A percentile compares a stretch with the other conserved stretches of the same genome.
phyloP scores from a whole-genome alignment of 2,888 invertebrate species.

The Aporophyla nigra region DNA sequence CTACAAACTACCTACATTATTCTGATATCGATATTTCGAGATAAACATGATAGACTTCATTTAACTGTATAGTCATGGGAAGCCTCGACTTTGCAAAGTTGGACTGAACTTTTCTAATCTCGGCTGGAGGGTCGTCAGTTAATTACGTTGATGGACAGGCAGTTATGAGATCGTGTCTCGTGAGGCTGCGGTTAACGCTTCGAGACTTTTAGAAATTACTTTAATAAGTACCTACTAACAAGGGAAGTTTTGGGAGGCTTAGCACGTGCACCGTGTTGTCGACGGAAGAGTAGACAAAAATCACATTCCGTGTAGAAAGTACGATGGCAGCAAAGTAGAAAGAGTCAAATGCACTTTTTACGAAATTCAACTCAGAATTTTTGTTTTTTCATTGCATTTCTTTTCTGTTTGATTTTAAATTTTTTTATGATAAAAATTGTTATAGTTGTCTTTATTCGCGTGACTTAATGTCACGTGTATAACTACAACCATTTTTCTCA shows the following conservation, averaged over 20 bases:
- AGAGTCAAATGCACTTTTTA: too few relatives aligned
- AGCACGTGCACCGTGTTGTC: too few relatives aligned
- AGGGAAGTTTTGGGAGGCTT: conserved; percentile 26
- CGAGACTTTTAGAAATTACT: conserved; percentile 35
- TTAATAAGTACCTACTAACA: conserved; percentile 21
- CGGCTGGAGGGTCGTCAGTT: conserved; percentile 40
- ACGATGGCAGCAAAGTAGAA: too few relatives aligned
- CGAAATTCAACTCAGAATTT: too few relatives aligned
- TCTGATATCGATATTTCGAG: conserved; percentile 34
- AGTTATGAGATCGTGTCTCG: conserved; percentile 47
- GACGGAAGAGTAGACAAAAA: too few relatives aligned
- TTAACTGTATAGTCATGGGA: conserved; percentile 33
- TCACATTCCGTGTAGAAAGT: too few relatives aligned
- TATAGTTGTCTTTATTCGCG: too few relatives aligned
- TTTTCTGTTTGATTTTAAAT: too few relatives aligned
- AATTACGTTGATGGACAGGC: conserved; percentile 58
- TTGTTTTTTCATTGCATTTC: too few relatives aligned
- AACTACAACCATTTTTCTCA: too few relatives aligned
- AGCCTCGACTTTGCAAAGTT: conserved; percentile 48
- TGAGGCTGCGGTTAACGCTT: conserved; percentile 41
- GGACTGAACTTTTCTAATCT: conserved; percentile 62
- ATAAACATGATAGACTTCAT: conserved; percentile 35
- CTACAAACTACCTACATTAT: conserved; percentile 30
- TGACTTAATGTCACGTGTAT: too few relatives aligned
- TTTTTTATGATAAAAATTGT: too few relatives aligned